phyloP scores from a whole-genome alignment of 2,888 invertebrate species.

The Anoplius nigerrimus region DNA sequence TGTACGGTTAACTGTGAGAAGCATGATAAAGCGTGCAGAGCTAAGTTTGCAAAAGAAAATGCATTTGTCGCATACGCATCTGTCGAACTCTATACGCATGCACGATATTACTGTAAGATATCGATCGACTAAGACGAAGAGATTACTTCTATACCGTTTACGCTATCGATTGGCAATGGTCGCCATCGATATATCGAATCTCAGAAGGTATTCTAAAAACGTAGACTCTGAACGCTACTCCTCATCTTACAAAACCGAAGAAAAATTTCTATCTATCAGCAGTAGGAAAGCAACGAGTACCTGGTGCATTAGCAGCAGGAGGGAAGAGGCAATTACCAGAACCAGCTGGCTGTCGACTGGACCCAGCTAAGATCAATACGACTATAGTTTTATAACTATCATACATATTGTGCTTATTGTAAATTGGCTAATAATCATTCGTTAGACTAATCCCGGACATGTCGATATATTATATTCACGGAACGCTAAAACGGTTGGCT shows the following conservation, averaged over 20 bases:
- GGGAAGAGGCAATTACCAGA: slow-evolving; percentile 71
- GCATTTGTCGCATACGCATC: background rate
- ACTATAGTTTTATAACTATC: slow-evolving; percentile 62
- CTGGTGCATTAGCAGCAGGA: slow-evolving; percentile 71
- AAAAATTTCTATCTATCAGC: slow-evolving; percentile 27
- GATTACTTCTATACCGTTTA: slow-evolving; percentile 39
- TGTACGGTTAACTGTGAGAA: background rate
- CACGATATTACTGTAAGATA: slow-evolving; percentile 31
- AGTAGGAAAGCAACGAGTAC: slow-evolving; percentile 66
- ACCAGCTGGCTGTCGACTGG: slow-evolving; percentile 71
- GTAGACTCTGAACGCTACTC: slow-evolving; percentile 34
- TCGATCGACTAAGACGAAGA: slow-evolving; percentile 10
- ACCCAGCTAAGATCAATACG: slow-evolving; percentile 71
- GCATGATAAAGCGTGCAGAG: background rate
- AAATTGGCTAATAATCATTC: slow-evolving; percentile 35
- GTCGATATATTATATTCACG: slow-evolving; percentile 23
- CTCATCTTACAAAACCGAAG: slow-evolving; percentile 37
- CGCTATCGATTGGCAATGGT: slow-evolving; percentile 11
- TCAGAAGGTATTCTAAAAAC: slow-evolving; percentile 22
- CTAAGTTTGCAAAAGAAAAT: background rate
- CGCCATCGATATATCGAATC: slow-evolving; percentile 2
- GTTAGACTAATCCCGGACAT: slow-evolving; percentile 30
- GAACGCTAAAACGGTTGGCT: slow-evolving; percentile 5
- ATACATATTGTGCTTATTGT: slow-evolving; percentile 27
- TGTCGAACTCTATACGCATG: slow-evolving; percentile 34